Conservation (phyloP, 2,888 invertebrate species). For the Lasioglossum villosulum region DNA sequence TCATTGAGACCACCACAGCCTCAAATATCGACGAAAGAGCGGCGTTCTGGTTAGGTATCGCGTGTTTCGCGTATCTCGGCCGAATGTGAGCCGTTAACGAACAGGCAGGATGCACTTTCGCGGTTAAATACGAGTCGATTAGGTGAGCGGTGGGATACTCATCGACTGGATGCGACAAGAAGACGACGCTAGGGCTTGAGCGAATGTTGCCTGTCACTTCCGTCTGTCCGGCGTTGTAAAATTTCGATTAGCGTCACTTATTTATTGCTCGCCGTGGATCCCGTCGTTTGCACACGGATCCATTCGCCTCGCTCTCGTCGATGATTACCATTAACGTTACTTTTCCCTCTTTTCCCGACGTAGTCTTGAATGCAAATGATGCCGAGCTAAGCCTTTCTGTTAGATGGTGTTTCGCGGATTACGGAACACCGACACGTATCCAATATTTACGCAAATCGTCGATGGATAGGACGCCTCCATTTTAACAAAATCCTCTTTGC, state of each 20-base stretch:
- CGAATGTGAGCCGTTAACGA: constrained; percentile 14
- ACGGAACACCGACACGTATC: constrained; percentile 4
- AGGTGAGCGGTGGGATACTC: constrained; percentile 22
- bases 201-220: constrained; percentile 17
- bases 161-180: constrained; percentile 6
- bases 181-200: background rate
- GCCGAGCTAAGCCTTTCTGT: background rate
- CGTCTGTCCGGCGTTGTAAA: constrained; percentile 10
- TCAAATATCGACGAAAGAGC: background rate
- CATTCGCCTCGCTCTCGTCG: constrained; percentile 5
- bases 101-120: constrained; percentile 29
- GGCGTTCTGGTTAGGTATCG: background rate
- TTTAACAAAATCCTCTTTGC: background rate
- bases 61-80: background rate
- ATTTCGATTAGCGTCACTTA: constrained; percentile 20
- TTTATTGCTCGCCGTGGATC: background rate
- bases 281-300: constrained; percentile 2
- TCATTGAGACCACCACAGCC: background rate
- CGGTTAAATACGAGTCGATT: constrained; percentile 44
- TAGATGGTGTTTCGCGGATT: background rate
- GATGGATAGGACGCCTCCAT: background rate
- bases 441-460: background rate
- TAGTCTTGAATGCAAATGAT: background rate
- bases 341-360: background rate
- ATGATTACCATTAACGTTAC: constrained; percentile 3